A percentile compares a stretch with the other conserved stretches of the same genome.
phyloP scores from a whole-genome alignment of 2,888 invertebrate genomes.

The Diploptera punctata region DNA sequence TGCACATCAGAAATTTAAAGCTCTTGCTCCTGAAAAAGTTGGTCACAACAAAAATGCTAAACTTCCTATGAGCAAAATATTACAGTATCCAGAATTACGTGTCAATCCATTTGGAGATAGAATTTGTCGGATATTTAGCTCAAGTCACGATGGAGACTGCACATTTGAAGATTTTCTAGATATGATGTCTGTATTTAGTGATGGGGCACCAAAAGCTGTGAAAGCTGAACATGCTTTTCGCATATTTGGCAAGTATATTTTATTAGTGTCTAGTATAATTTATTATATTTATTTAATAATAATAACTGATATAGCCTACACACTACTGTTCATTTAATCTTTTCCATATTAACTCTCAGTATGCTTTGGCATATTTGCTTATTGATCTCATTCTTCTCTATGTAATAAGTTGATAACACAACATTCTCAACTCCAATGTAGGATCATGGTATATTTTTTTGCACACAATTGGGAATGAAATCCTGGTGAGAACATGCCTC shows the following conservation, averaged over 20 bases:
- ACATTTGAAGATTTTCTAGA: slow-evolving; percentile 96
- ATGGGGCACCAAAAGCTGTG: slow-evolving; percentile 87
- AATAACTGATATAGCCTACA: too few relatives aligned
- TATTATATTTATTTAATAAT: too few relatives aligned
- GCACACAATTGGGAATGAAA: too few relatives aligned
- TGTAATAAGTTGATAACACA: too few relatives aligned
- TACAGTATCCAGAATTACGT: slow-evolving; percentile 85
- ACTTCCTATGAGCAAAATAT: slow-evolving; percentile 81
- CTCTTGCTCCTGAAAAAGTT: slow-evolving; percentile 87
- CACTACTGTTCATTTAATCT: too few relatives aligned
- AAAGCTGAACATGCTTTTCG: slow-evolving; percentile 96
- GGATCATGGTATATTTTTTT: too few relatives aligned
- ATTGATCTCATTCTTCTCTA: too few relatives aligned
- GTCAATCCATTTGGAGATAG: slow-evolving; percentile 93
- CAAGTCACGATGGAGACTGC: slow-evolving; percentile 87
- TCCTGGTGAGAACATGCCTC: too few relatives aligned
- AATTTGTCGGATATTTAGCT: slow-evolving; percentile 91
- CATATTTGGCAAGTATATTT: slow-evolving; percentile 78
- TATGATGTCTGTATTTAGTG: slow-evolving; percentile 96
- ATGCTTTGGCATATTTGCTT: too few relatives aligned
- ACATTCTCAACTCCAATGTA: too few relatives aligned
- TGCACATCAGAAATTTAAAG: slow-evolving; percentile 89
- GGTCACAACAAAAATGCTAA: slow-evolving; percentile 88
- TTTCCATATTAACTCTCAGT: too few relatives aligned
- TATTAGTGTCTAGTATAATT: not conserved